These are phyloP conservation scores for Pyralis farinalis DNA, from an alignment of 2,888 invertebrate genomes.

Conservation along the genomic window DNA sequence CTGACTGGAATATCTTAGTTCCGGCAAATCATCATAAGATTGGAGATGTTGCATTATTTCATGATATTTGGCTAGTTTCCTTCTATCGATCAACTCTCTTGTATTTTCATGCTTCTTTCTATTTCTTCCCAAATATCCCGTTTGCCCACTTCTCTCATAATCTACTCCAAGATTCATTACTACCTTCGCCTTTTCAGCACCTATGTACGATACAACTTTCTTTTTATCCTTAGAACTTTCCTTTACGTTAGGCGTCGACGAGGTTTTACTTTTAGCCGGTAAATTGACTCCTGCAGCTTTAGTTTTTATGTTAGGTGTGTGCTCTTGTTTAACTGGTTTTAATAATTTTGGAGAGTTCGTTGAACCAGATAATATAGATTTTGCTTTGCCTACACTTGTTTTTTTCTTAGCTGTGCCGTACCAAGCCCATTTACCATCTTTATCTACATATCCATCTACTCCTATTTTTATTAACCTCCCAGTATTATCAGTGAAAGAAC, in stretches of 20 bases:
- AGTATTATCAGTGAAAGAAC: conserved; percentile 47
- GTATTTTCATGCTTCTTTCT: conserved; percentile 28
- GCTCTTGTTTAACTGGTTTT: conserved; percentile 17
- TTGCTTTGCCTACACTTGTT: conserved; percentile 26
- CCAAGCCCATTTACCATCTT: conserved; percentile 63
- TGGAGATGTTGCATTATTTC: conserved; percentile 58
- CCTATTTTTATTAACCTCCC: conserved; percentile 53
- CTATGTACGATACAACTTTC: conserved; percentile 7
- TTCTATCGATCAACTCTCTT: conserved; percentile 39
- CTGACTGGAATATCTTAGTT: conserved; percentile 40
- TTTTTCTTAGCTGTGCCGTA: conserved; percentile 38
- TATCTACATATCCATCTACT: conserved; percentile 65
- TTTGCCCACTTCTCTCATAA: conserved; percentile 26
- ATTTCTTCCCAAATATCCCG: conserved; percentile 15
- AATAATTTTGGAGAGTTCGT: conserved; percentile 25
- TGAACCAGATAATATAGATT: conserved; percentile 31
- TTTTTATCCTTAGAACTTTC: conserved; percentile 23
- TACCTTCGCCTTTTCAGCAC: conserved; percentile 28
- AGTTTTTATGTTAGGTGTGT: conserved; percentile 19
- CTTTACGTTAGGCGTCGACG: conserved; percentile 14
- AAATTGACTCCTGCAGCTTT: conserved; percentile 9
- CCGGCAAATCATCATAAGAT: conserved; percentile 49
- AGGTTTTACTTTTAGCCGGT: conserved; percentile 20
- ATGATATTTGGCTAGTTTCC: conserved; percentile 47
- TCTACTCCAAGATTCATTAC: conserved; percentile 51